These are phyloP conservation scores for Lindbergichthys nudifrons DNA, from an alignment of 2,797 vertebrate species.

Conservation along the genomic window DNA sequence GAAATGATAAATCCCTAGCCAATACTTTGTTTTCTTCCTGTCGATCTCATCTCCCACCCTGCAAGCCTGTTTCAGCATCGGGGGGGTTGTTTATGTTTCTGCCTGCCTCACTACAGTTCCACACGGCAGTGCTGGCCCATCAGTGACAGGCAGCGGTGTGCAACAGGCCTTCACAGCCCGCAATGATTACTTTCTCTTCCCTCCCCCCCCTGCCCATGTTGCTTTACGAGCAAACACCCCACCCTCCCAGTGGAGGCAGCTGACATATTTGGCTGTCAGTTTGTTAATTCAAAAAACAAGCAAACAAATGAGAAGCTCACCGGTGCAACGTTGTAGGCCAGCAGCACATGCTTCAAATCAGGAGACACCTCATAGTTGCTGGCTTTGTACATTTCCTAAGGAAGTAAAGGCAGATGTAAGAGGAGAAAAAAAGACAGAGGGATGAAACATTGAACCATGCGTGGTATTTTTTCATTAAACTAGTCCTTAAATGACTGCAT, in stretches of 20 bases:
- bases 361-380: constrained; percentile 95
- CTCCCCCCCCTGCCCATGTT: neutral
- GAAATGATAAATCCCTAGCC: constrained; percentile 40
- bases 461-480: constrained; percentile 68
- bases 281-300: constrained; percentile 75
- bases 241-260: constrained; percentile 12
- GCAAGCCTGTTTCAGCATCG: neutral
- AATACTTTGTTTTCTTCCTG: constrained; percentile 27
- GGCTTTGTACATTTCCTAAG: constrained; percentile 94
- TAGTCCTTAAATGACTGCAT: constrained; percentile 64
- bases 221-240: neutral
- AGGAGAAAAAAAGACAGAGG: constrained; percentile 23
- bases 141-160: constrained; percentile 61
- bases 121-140: constrained; percentile 51
- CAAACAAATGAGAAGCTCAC: constrained; percentile 86
- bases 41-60: constrained; percentile 35
- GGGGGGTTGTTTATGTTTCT: constrained; percentile 65
- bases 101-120: constrained; percentile 55
- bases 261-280: constrained; percentile 75
- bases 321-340: constrained; percentile 92
- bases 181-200: constrained; percentile 65
- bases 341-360: constrained; percentile 93
- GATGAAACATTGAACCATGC: constrained; percentile 70
- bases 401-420: constrained; percentile 28
- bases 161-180: constrained; percentile 62